Evolutionary conservation across 2,888 invertebrate species (phyloP), one percentile per base, ranked within the genome.

Genomic region (Cheilosia scutellata): DNA sequence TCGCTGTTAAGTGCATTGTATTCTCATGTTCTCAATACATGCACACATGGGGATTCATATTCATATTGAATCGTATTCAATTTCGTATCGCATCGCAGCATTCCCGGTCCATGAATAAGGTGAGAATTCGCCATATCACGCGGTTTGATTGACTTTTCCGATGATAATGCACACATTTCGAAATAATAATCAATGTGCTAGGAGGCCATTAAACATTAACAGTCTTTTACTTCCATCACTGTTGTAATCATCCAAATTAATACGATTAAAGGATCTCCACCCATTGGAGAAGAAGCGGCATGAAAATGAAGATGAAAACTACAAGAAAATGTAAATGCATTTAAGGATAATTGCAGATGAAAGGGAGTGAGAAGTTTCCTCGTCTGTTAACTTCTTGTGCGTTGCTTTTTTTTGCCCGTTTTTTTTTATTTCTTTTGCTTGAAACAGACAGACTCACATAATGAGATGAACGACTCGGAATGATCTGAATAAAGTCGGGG

Each of bases 21-120:
- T 13, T 6, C 7, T 9, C 44, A 11, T 20, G 5, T 13, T 16
- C 53, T 9, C 33, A 60, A 42, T 7, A 7, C 49, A 44, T 9
- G n/a, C n/a, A 16, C 47, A 62, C 55, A 49, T 57, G 60, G 65
- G 65, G 77, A 66, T 40, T 47, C 37, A 53, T n/a, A 1, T 71
- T 60, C 44, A 60, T 25, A 4, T 77, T 60, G 47, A 68, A 74
- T 74, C 33, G 74, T 25, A 72, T 78, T 78, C 62, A 78, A 83
- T 83, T 74, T 68, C 68, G 63, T 78, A 68, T 63, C 62, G 62
- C 62, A 66, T 47, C 42, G 44, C 51, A 47, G 33, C 42, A 57
- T 57, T 29, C 47, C 60, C 20, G 20, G 31, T 13, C 25, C 31
- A 6, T 53, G 42, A 7, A n/a, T 53, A 27, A 68, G 68, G 68